Base-by-base conservation (phyloP, 2,888 invertebrate species). In the Belgica antarctica region DNA sequence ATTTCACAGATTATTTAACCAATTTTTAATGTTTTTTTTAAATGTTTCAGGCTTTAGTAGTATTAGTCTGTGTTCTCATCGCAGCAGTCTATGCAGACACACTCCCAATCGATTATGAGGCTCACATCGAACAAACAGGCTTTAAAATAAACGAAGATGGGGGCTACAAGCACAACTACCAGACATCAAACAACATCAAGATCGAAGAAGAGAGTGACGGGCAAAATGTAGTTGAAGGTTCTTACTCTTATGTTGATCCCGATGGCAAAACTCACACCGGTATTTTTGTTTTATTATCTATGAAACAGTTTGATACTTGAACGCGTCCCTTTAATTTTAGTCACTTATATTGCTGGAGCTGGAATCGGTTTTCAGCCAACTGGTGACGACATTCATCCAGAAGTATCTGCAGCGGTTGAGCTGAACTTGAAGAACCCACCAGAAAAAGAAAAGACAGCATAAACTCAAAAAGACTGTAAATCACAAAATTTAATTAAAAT, bases 241-340 rank as follows among this genome's bases (percentile, higher is more conserved):
- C 68, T 22, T 68, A 68, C 57, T 65, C 65, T 7, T 68, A 68
- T 47, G 68, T 68, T 4, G 68, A 68, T 24, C 68, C 68, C 12
- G 68, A 68, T 34, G 57, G 68, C 22, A 66, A 15, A 24, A 68
- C 57, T 12, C 57, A 68, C 12, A 57, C 68, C 15, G 68, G 52
- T 7, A 57, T 47, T 24, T 66, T 57, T n/a, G 57, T 34, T 10
- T 34, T 34, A 4, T 46, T n/a, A 46, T 3, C 15, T 46, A 8
- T 46, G 4, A 15, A 46, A 15, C 15, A n/a, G 4, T 46, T 31
- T 7, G 10, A 31, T 31, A 7, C 4, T 7, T 7, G 10, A 31
- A 31, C 4, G 4, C 31, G 4, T 31, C 10, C 10, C 10, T 31
- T 31, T 31, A 31, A 31, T 10, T 7, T 31, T 31, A 24, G 36